Percentiles rank a stretch among this genome's conserved stretches.
Conservation (phyloP, 92 coral and sea anemone species). For the Blastomussa wellsi region DNA sequence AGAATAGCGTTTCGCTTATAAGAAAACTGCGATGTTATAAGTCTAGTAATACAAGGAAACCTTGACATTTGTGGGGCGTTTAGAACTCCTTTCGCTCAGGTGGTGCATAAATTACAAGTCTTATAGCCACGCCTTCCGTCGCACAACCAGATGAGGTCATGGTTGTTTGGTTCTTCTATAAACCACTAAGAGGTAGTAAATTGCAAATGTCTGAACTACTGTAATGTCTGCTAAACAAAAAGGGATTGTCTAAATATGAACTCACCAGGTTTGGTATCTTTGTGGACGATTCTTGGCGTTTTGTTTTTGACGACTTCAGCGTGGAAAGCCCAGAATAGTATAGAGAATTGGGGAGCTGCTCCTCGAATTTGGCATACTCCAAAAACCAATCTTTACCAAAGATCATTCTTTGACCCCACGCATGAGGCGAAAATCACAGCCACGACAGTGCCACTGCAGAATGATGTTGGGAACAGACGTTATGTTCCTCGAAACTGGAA, state of each 20-base stretch:
- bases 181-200: background rate
- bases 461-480: background rate
- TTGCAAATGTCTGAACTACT: conserved; percentile 6
- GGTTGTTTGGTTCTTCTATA: background rate
- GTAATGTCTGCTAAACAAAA: background rate
- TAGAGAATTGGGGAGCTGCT: background rate
- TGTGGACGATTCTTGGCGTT: background rate
- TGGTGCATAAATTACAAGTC: conserved; percentile 15
- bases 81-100: conserved; percentile 8
- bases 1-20: background rate
- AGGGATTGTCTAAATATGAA: background rate
- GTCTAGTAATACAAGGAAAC: conserved; percentile 18
- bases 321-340: background rate
- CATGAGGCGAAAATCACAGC: background rate
- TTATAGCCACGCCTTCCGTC: conserved; percentile 17
- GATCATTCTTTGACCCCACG: background rate
- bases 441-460: background rate
- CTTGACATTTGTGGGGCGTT: conserved; percentile 20
- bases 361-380: background rate
- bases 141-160: conserved; percentile 12
- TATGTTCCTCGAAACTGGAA: background rate
- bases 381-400: background rate
- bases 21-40: background rate
- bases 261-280: background rate
- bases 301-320: background rate